Evolutionary conservation across 2,888 invertebrate species (phyloP).

Genomic region (Agriopis marginaria): DNA sequence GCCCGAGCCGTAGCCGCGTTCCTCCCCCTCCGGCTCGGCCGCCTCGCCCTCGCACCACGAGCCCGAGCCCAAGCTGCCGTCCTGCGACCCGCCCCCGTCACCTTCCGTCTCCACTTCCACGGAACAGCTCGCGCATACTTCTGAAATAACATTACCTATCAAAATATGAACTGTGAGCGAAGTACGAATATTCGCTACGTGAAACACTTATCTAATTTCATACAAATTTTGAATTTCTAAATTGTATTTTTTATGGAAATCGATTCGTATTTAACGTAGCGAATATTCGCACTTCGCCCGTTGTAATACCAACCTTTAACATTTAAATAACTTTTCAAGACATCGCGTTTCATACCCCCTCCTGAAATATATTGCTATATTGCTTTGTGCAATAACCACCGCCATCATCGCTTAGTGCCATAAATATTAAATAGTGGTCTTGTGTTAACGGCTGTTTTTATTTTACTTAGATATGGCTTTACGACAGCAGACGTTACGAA

Average conservation of each 20-base stretch:
- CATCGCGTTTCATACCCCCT: background rate
- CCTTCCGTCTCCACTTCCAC: slow-evolving; percentile 81
- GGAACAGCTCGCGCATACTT: slow-evolving; percentile 79
- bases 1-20: slow-evolving; percentile 84
- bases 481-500: background rate
- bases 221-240: too few relatives aligned
- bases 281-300: too few relatives aligned
- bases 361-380: too few relatives aligned
- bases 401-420: background rate
- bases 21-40: slow-evolving; percentile 67
- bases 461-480: slow-evolving; percentile 1
- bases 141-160: slow-evolving; percentile 61
- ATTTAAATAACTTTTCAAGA: background rate
- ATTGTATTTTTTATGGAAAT: background rate
- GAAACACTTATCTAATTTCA: too few relatives aligned
- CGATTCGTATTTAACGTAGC: too few relatives aligned
- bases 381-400: background rate
- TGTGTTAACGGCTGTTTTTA: slow-evolving; percentile 4
- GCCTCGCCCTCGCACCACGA: slow-evolving; percentile 86
- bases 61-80: slow-evolving; percentile 77
- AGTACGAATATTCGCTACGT: too few relatives aligned
- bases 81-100: slow-evolving; percentile 71
- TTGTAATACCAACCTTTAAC: too few relatives aligned
- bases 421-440: background rate
- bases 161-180: background rate